These are phyloP conservation scores for Aspidoscelis tigris DNA, from an alignment of 2,113 vertebrate genomes.

Conservation along the genomic window DNA sequence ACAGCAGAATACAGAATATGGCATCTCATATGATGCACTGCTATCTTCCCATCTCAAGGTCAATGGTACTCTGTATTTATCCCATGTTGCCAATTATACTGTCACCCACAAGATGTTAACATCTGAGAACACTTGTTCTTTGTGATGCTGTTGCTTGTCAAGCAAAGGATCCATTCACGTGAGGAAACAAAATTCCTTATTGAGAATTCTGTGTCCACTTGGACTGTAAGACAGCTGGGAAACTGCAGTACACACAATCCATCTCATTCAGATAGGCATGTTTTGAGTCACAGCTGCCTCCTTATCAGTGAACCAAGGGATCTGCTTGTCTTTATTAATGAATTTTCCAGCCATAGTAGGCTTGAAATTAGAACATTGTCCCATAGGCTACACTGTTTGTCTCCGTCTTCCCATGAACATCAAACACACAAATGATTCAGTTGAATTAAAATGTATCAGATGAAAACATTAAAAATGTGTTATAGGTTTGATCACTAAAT, in stretches of 20 bases:
- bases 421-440: background rate
- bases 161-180: background rate
- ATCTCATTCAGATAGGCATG: background rate
- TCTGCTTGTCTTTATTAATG: background rate
- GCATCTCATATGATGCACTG: background rate
- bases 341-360: background rate
- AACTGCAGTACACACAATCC: background rate
- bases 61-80: background rate
- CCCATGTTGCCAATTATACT: background rate
- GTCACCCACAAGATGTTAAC: background rate
- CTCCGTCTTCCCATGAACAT: background rate
- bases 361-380: background rate
- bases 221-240: background rate
- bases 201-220: background rate
- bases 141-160: background rate
- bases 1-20: background rate
- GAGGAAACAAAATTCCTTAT: background rate
- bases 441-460: background rate
- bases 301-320: background rate
- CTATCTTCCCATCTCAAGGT: background rate
- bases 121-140: background rate
- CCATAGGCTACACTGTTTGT: background rate
- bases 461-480: background rate
- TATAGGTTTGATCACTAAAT: background rate
- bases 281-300: constrained; percentile 1